Conservation (phyloP, 1,140 invertebrate genomes). For the Habropoda laboriosa region DNA sequence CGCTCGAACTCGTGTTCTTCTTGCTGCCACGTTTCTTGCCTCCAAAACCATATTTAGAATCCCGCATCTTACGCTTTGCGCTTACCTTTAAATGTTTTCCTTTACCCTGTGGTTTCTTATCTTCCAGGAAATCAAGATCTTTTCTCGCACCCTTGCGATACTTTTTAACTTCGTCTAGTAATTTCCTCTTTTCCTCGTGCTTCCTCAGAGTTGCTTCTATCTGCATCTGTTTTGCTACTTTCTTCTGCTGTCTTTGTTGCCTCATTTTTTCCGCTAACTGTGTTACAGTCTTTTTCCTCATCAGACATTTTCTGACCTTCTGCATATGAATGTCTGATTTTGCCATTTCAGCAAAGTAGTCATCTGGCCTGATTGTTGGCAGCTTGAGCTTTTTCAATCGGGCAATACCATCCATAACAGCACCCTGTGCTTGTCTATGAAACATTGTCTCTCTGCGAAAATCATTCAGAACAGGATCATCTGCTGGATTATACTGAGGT, state of each 20-base stretch:
- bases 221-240: constrained; percentile 95
- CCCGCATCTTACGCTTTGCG: constrained; percentile 87
- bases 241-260: constrained; percentile 94
- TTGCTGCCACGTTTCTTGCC: constrained; percentile 96
- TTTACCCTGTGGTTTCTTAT: constrained; percentile 80
- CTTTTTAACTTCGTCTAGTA: constrained; percentile 93
- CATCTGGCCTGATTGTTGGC: constrained; percentile 92
- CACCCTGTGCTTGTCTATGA: constrained; percentile 95
- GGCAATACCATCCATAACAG: constrained; percentile 90
- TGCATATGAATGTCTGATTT: constrained; percentile 99
- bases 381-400: constrained; percentile 89
- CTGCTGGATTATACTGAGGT: constrained; percentile 84
- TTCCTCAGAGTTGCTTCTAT: constrained; percentile 91
- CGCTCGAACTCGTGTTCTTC: constrained; percentile 92
- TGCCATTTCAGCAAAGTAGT: constrained; percentile 99
- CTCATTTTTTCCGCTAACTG: constrained; percentile 94
- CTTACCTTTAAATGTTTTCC: constrained; percentile 79
- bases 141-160: constrained; percentile 91
- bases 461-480: constrained; percentile 94
- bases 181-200: constrained; percentile 89
- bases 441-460: constrained; percentile 96
- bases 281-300: constrained; percentile 91
- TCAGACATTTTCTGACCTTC: constrained; percentile 92
- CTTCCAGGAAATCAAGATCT: constrained; percentile 92
- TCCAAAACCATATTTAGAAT: constrained; percentile 96